A percentile compares a stretch with the other conserved stretches of the same genome.
These are phyloP conservation scores for Pachymerium ferrugineum DNA, from an alignment of 2,888 invertebrate genomes.

Conservation along the genomic window DNA sequence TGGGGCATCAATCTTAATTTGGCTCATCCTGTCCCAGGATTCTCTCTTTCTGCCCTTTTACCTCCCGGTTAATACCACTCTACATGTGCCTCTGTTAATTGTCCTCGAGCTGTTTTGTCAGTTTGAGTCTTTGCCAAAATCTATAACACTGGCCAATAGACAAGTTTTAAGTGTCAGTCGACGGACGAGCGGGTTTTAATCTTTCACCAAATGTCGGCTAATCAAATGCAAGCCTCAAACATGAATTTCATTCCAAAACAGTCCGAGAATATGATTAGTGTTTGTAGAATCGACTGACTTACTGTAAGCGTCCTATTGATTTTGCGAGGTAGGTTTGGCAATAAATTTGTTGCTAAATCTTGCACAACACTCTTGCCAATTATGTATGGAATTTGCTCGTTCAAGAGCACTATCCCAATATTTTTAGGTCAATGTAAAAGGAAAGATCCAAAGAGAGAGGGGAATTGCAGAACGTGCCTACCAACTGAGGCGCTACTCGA, in stretches of 20 bases:
- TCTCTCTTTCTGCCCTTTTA: conserved; percentile 1
- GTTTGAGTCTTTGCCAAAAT: conserved; percentile 12
- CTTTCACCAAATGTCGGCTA: not conserved
- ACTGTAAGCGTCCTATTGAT: conserved; percentile 11
- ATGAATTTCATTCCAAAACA: not conserved
- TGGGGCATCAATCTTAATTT: conserved; percentile 12
- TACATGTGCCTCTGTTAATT: conserved; percentile 6
- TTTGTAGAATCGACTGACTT: not conserved
- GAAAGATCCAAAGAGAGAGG: not conserved
- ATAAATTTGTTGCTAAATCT: conserved; percentile 27
- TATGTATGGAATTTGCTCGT: conserved; percentile 5
- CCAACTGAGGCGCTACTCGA: not conserved
- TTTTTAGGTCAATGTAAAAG: not conserved
- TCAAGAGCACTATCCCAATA: not conserved
- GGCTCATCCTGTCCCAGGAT: conserved; percentile 20
- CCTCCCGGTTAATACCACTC: not conserved
- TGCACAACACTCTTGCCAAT: conserved; percentile 27
- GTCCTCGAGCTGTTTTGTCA: not conserved
- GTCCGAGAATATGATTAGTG: conserved; percentile 1
- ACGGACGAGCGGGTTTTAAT: not conserved
- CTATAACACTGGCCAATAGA: not conserved
- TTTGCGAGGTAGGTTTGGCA: not conserved
- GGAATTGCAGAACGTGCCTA: conserved; percentile 7
- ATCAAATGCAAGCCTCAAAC: conserved; percentile 11
- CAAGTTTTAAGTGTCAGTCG: conserved; percentile 16